Conservation (phyloP, 2,797 vertebrate genomes). For the Amniataba percoides region DNA sequence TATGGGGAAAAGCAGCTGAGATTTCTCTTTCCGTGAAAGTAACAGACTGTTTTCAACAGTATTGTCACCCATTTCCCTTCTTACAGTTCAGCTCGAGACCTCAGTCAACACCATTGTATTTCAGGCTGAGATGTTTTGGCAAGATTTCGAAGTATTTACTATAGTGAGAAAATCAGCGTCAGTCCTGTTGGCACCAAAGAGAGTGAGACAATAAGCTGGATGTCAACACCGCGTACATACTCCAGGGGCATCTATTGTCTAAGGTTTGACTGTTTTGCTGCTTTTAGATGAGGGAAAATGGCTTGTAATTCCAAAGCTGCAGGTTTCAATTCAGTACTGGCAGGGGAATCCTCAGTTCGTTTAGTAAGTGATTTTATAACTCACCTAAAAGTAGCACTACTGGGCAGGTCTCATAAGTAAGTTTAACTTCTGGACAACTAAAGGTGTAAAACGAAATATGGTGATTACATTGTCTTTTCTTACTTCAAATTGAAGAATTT, state of each 20-base stretch:
- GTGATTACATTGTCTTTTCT: neutral
- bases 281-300: neutral
- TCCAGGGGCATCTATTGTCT: slow-evolving; percentile 3
- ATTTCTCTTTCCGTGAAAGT: neutral
- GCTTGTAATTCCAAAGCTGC: neutral
- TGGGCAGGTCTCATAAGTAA: neutral
- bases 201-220: neutral
- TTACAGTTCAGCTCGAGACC: neutral
- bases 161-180: slow-evolving; percentile 12
- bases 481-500: neutral
- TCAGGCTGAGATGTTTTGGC: neutral
- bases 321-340: neutral
- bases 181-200: slow-evolving; percentile 4
- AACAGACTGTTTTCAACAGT: slow-evolving; percentile 6
- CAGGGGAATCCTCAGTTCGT: neutral
- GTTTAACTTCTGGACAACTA: neutral
- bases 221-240: neutral
- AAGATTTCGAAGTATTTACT: neutral
- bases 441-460: neutral
- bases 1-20: neutral
- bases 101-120: neutral
- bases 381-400: neutral
- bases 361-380: neutral
- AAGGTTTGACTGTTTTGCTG: neutral
- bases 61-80: neutral